Base-by-base conservation (phyloP, 2,113 vertebrate species). In the mouse (Mus musculus) region DNA sequence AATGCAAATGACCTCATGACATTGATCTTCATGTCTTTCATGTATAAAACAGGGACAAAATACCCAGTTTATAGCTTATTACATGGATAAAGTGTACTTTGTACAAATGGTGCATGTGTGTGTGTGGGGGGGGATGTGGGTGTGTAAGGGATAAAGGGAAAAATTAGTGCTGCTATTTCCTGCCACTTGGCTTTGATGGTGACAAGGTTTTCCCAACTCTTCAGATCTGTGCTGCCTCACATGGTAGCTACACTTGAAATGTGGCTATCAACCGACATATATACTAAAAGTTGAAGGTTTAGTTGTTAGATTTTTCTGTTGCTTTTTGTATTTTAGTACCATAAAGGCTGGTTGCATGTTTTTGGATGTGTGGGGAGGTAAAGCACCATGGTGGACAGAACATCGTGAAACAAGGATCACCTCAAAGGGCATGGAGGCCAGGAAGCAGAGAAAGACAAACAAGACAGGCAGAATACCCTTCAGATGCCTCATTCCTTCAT, bases 11-110 rank as follows among this genome's bases (percentile, higher is more conserved):
- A 63, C 5, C 96, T 85, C 46, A 81, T 91, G 75, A 81, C 52
- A 81, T 59, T 84, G 33, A 67, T 14, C n/a, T 89, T 93, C 7
- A 49, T 72, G 78, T 97, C 65, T 92, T 77, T 88, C 42, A 76
- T 61, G n/a, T 63, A 54, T 7, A 87, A 77, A 88, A 88, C 52
- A 17, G 20, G 12, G 0, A 67, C 56, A 87, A 95, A 84, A 69
- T 89, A 84, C 0, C 36, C 52, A n/a, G 4, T 20, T 85, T 33
- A n/a, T 90, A 30, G n/a, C 69, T 89, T 88, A 46, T 80, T 92
- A 52, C 39, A 69, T 1, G 2, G 1, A 89, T 94, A 89, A 91
- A 73, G 24, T 88, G 4, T 72, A 78, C 39, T 93, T 89, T 89
- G 17, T n/a, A 86, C 82, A 88, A 87, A n/a, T 80, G 6, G n/a